Base-by-base conservation (phyloP, 2,797 vertebrate genomes). In the Clarias laeviceps region DNA sequence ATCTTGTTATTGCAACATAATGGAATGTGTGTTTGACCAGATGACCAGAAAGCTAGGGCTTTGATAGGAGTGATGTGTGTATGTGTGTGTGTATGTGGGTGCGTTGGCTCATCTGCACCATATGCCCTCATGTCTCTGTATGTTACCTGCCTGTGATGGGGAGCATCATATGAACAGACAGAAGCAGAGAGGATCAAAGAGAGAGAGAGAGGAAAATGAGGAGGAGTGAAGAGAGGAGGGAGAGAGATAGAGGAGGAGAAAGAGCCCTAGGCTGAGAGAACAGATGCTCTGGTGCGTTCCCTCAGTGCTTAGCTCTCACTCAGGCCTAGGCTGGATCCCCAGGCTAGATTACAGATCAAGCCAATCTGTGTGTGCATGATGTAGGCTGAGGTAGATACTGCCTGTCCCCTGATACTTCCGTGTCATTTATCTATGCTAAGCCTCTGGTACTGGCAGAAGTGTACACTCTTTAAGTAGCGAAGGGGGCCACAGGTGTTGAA, bases 261-360 rank as follows among this genome's bases (percentile, higher is more conserved):
- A 82, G 22, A 54, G 87, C 89, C 86, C 59, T n/a, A 82, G 84
- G 89, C 88, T 82, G 65, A 62, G 77, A 76, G 76, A 90, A 80
- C 87, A 89, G 86, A 86, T 89, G 89, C 74, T 89, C 80, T 85
- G 82, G 82, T 78, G 84, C 56, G 2, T 80, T 83, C 84, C 70
- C 70, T 81, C 54, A 29, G 22, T 85, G 61, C 80, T 87, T 56
- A 74, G 65, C 79, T 65, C 59, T 69, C 85, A 83, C 59, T 56
- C 84, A 88, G 89, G 82, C 86, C 86, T 73, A 61, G 29, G 62
- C 78, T 87, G 17, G 32, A 86, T 90, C 89, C 89, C 84, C 80
- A 88, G 89, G 87, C 84, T 87, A 90, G 82, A 86, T 88, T 88
- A 86, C 77, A 88, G 87, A 90, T 90, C 89, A 88, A 83, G 86